phyloP scores from a whole-genome alignment of 2,797 vertebrate species.

The Notolepis coatsorum region DNA sequence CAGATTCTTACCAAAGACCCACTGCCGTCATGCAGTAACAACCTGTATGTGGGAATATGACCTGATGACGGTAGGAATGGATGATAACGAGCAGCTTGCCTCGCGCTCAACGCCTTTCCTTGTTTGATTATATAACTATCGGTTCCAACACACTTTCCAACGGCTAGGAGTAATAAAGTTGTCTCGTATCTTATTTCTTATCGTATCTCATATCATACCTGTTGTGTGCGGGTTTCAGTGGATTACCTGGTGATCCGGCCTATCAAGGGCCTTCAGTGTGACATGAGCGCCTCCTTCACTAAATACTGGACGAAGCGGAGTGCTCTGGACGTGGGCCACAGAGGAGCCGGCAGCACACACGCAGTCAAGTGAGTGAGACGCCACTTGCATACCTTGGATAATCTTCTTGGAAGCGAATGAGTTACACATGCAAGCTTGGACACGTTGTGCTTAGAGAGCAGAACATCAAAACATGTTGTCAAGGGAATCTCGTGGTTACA shows the following conservation, averaged over 20 bases:
- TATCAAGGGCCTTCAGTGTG: conserved; percentile 84
- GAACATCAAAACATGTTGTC: neutral
- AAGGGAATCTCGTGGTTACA: neutral
- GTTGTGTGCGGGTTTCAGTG: conserved; percentile 78
- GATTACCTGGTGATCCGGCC: conserved; percentile 96
- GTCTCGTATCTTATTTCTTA: too few species aligned
- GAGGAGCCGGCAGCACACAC: conserved; percentile 94
- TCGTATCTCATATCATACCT: neutral
- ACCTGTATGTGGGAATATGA: too few species aligned
- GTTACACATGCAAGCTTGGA: too few species aligned
- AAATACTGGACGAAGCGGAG: conserved; percentile 94
- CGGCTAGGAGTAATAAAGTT: too few species aligned
- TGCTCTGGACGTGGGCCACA: conserved; percentile 94
- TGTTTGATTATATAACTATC: conserved; percentile 6
- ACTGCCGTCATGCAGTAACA: too few species aligned
- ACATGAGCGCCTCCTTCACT: conserved; percentile 90
- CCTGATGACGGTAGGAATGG: too few species aligned
- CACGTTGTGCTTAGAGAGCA: too few species aligned
- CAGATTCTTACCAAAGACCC: too few species aligned
- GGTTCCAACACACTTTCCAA: too few species aligned
- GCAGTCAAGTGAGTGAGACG: conserved; percentile 92
- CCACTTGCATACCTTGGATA: neutral
- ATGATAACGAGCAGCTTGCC: too few species aligned
- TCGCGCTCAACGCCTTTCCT: too few species aligned
- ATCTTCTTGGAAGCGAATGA: too few species aligned